Conservation (phyloP, 1,140 invertebrate species). For the Geopemphigus sp. region DNA sequence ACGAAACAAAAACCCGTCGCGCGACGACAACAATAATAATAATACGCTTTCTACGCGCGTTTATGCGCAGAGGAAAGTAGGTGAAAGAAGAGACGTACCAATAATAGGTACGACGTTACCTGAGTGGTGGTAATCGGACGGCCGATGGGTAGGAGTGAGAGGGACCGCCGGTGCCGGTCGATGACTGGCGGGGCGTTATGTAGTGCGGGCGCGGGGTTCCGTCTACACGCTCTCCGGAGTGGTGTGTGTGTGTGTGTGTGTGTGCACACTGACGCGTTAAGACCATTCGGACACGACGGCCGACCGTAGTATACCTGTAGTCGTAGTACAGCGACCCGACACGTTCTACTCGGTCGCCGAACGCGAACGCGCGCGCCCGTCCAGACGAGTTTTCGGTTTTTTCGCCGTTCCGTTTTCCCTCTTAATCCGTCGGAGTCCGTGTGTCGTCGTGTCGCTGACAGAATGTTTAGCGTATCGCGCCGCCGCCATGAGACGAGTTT, state of each 20-base stretch:
- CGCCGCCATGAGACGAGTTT: neutral
- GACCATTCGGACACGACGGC: neutral
- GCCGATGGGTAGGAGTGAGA: conserved; percentile 11
- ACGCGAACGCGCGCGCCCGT: too few relatives aligned
- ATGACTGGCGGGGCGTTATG: conserved; percentile 25
- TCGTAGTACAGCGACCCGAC: too few relatives aligned
- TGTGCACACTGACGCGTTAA: neutral
- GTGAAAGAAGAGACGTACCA: too few relatives aligned
- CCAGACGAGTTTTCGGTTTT: too few relatives aligned
- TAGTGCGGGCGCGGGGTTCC: neutral
- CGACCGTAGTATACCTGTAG: neutral
- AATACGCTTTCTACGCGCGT: conserved; percentile 22
- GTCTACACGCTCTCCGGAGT: conserved; percentile 9
- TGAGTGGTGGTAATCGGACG: too few relatives aligned
- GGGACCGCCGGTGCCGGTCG: conserved; percentile 25
- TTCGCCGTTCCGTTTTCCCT: too few relatives aligned
- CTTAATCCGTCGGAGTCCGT: too few relatives aligned
- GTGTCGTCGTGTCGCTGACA: too few relatives aligned
- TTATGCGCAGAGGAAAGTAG: conserved; percentile 45
- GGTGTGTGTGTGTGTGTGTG: too few relatives aligned
- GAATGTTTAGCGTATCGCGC: neutral
- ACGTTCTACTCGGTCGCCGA: too few relatives aligned
- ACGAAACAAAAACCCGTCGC: neutral
- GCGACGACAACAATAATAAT: neutral
- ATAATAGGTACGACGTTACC: too few relatives aligned